A percentile compares a stretch with the other conserved stretches of the same genome.
These are phyloP conservation scores for Ophiodon elongatus DNA, from an alignment of 2,113 vertebrate genomes.

Conservation along the genomic window DNA sequence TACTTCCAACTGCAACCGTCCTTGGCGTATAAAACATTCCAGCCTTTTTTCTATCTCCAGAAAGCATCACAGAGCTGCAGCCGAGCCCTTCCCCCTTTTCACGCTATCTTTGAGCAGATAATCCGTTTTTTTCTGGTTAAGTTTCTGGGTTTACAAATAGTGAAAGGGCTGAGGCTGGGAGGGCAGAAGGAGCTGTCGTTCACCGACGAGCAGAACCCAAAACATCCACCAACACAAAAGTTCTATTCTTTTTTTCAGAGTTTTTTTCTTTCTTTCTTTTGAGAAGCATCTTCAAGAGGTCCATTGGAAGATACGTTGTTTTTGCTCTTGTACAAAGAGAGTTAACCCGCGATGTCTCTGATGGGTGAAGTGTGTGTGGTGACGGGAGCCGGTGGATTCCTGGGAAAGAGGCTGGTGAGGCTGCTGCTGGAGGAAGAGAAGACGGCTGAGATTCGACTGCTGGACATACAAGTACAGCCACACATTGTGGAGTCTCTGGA, in stretches of 20 bases:
- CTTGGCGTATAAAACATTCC: conserved; percentile 55
- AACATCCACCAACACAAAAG: background rate
- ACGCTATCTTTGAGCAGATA: conserved; percentile 32
- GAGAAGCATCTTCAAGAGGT: background rate
- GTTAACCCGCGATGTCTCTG: conserved; percentile 78
- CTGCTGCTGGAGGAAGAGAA: conserved; percentile 88
- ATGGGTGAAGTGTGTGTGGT: conserved; percentile 88
- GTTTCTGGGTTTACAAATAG: conserved; percentile 48
- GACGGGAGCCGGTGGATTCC: conserved; percentile 92
- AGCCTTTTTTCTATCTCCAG: conserved; percentile 11
- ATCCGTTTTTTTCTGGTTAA: conserved; percentile 1
- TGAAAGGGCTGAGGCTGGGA: conserved; percentile 16
- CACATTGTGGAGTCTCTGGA: conserved; percentile 74
- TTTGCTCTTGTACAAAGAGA: background rate
- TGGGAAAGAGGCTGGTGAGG: conserved; percentile 87
- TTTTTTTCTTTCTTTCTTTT: background rate
- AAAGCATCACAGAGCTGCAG: conserved; percentile 31
- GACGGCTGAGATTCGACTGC: conserved; percentile 85
- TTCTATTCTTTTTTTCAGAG: background rate
- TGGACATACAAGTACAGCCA: conserved; percentile 84
- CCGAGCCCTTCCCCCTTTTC: conserved; percentile 46
- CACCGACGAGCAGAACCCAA: background rate
- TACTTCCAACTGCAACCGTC: conserved; percentile 31
- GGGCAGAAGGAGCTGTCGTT: conserved; percentile 30
- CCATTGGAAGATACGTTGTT: background rate